These are phyloP conservation scores for Pterocles burchelli DNA, from an alignment of 2,113 vertebrate genomes.

Conservation along the genomic window DNA sequence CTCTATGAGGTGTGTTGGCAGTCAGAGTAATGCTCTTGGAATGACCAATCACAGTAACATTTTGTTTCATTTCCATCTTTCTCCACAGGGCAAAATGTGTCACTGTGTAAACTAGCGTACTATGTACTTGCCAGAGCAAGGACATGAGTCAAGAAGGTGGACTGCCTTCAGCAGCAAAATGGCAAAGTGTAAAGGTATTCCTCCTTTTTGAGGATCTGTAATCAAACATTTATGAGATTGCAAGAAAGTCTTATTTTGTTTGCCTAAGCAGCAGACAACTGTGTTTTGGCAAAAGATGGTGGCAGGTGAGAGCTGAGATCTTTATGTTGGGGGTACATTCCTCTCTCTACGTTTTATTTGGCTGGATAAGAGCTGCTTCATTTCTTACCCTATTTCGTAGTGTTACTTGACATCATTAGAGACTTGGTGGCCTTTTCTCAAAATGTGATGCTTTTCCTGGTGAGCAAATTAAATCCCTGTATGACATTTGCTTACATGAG, in stretches of 20 bases:
- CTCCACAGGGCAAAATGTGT: background rate
- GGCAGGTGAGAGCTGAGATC: background rate
- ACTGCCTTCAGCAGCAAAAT: background rate
- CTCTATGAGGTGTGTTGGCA: background rate
- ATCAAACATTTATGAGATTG: background rate
- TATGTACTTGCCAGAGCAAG: background rate
- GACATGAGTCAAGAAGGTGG: background rate
- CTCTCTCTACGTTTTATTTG: background rate
- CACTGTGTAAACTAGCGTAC: background rate
- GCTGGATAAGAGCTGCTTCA: background rate
- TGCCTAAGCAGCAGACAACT: background rate
- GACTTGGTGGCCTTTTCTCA: background rate
- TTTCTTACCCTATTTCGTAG: background rate
- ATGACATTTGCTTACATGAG: background rate
- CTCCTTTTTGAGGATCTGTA: background rate
- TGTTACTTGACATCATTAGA: background rate
- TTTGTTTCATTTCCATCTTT: background rate
- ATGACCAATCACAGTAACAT: background rate
- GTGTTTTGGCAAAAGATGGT: background rate
- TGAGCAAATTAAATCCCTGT: background rate
- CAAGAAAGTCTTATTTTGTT: background rate
- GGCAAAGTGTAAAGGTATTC: background rate
- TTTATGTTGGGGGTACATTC: background rate
- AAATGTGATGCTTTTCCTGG: background rate
- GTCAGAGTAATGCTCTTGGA: background rate